Percentiles rank a stretch among this genome's conserved stretches.
phyloP scores from a whole-genome alignment of 2,888 invertebrate species.

The Congeria kusceri region DNA sequence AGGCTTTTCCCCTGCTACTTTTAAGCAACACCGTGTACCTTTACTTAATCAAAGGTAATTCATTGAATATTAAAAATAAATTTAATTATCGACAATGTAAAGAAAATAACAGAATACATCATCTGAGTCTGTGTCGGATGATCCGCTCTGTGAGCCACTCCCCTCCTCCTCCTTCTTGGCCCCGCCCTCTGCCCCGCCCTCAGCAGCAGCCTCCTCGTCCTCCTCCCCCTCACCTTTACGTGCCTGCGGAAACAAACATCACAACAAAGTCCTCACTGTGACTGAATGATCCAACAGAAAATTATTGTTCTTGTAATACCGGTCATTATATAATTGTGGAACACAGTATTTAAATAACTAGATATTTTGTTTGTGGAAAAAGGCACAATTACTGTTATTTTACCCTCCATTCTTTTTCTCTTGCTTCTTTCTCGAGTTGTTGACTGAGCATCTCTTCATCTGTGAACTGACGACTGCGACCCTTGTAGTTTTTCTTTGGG shows the following conservation, averaged over 20 bases:
- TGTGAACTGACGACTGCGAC: constrained; percentile 96
- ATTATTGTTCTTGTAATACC: too few species aligned
- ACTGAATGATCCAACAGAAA: too few species aligned
- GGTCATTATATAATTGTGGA: too few species aligned
- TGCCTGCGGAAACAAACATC: background rate
- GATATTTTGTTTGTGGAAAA: too few species aligned
- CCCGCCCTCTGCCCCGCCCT: constrained; percentile 36
- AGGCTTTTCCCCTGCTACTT: too few species aligned
- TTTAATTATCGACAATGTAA: too few species aligned
- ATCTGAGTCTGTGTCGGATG: constrained; percentile 25
- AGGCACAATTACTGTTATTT: background rate
- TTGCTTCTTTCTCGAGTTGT: constrained; percentile 63
- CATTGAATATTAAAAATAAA: too few species aligned
- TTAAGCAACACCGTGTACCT: too few species aligned
- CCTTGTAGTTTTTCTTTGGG: constrained; percentile 92
- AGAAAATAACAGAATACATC: constrained; percentile 8
- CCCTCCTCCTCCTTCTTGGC: constrained; percentile 16
- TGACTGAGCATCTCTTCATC: constrained; percentile 92
- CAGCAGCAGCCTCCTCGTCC: constrained; percentile 82
- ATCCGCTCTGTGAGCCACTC: constrained; percentile 75
- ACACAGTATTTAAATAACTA: too few species aligned
- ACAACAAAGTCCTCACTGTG: too few species aligned
- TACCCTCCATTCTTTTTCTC: constrained; percentile 72
- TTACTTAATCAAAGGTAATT: too few species aligned
- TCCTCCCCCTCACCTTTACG: constrained; percentile 69